Base-by-base conservation (phyloP, 2,797 vertebrate genomes). In the Clarias fuscus region DNA sequence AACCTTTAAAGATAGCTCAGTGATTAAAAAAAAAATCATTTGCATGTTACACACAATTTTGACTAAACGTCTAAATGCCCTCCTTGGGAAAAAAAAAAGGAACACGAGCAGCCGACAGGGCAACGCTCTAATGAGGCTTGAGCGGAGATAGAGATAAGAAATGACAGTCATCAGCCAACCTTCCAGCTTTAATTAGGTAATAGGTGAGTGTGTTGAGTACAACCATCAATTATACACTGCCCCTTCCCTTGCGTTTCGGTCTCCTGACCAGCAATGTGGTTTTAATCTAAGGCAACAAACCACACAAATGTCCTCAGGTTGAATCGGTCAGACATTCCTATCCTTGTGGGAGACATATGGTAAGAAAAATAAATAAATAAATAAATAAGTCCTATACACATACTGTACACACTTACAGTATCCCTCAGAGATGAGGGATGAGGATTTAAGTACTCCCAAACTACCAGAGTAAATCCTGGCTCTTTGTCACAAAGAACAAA, bases 111-210 rank as follows among this genome's bases (percentile, higher is more conserved):
- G 40, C 22, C 37, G 6, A 33, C 68, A 40, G 43, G 53, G 72
- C 72, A 48, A 27, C 18, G n/a, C 15, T 18, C 6, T 30, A 56
- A 8, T 59, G 27, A 78, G 17, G 56, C 17, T 78, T 2, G 2
- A 61, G 87, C 85, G 72, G 17, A 82, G 59, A 76, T 76, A 78
- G 72, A 88, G 85, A 89, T 93, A 93, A 93, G 92, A 92, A 27
- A 7, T 89, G 86, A 85, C 83, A 84, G 87, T 89, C 90, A 86
- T 90, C 86, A 65, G 86, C 88, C 87, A 90, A 88, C 91, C 92
- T 89, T 68, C 83, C 86, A 87, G 88, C 89, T 93, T 91, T 93
- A 94, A 94, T 94, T 93, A 94, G 88, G 90, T 91, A 68, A 68
- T 88, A 92, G 92, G 91, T 90, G 91, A 88, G 85, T 90, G 90